A percentile compares a stretch with the other conserved stretches of the same genome.
Evolutionary conservation across 2,113 vertebrate species (phyloP).

Genomic region (Callorhinus ursinus): DNA sequence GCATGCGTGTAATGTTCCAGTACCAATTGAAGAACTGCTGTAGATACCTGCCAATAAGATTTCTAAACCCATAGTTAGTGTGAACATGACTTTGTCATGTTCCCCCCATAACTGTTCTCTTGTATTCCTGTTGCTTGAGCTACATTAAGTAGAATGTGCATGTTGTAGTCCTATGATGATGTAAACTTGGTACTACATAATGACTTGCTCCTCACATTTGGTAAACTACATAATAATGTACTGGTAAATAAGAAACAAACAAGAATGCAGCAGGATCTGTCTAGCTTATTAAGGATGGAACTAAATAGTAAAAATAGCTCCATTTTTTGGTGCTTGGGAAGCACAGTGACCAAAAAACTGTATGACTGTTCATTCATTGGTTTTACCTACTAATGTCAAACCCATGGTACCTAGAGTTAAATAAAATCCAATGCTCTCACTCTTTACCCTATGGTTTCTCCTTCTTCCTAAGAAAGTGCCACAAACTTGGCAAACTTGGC

Average conservation of each 20-base stretch:
- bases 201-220: slow-evolving; percentile 80
- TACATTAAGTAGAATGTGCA: slow-evolving; percentile 93
- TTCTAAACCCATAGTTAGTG: slow-evolving; percentile 92
- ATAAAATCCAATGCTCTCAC: slow-evolving; percentile 85
- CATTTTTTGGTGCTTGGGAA: slow-evolving; percentile 86
- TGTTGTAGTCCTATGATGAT: slow-evolving; percentile 93
- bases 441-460: slow-evolving; percentile 78
- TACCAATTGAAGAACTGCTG: slow-evolving; percentile 84
- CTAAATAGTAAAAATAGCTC: slow-evolving; percentile 80
- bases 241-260: slow-evolving; percentile 85
- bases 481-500: slow-evolving; percentile 1
- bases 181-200: slow-evolving; percentile 90
- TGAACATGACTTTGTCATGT: slow-evolving; percentile 86
- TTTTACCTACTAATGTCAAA: slow-evolving; percentile 85
- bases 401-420: slow-evolving; percentile 84
- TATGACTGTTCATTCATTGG: slow-evolving; percentile 85
- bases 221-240: slow-evolving; percentile 81
- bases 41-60: slow-evolving; percentile 86
- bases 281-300: slow-evolving; percentile 81
- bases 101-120: slow-evolving; percentile 86
- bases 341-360: slow-evolving; percentile 80
- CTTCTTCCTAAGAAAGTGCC: slow-evolving; percentile 63
- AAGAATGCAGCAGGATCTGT: slow-evolving; percentile 84
- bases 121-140: slow-evolving; percentile 91
- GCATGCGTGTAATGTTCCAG: slow-evolving; percentile 90